Evolutionary conservation across 2,113 vertebrate species (phyloP).

Genomic region (Apteryx mantelli): DNA sequence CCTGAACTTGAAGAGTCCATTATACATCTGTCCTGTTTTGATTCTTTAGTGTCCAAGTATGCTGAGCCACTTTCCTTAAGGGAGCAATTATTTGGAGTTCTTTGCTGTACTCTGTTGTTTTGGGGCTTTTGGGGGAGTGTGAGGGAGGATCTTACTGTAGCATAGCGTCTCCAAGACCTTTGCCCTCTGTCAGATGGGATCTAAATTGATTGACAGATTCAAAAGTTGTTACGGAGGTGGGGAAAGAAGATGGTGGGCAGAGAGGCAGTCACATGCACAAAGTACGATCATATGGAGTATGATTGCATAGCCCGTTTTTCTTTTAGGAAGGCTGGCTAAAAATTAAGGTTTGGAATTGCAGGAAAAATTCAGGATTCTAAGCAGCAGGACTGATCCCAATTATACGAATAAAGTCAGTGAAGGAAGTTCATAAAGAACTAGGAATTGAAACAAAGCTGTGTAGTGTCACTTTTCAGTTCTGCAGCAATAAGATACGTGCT

Average conservation of each 20-base stretch:
- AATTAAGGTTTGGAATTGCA: neutral
- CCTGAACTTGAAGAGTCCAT: neutral
- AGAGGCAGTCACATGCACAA: neutral
- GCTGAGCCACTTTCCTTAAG: neutral
- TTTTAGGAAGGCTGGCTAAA: neutral
- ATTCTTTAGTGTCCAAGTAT: neutral
- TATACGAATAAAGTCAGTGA: neutral
- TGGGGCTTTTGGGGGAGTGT: neutral
- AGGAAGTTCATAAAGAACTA: neutral
- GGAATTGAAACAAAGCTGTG: neutral
- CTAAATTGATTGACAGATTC: too few species aligned
- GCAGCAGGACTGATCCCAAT: neutral
- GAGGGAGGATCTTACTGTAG: neutral
- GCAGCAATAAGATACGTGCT: neutral
- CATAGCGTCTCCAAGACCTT: neutral
- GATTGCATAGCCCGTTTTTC: neutral
- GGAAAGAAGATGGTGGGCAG: neutral
- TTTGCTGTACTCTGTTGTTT: neutral
- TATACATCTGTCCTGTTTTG: neutral
- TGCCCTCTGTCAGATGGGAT: too few species aligned
- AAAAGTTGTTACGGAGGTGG: neutral
- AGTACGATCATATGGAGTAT: too few species aligned
- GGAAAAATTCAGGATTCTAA: neutral
- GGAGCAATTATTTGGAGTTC: fast-evolving
- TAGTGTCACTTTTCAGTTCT: neutral